Percentiles rank a stretch among this genome's conserved stretches.
Evolutionary conservation across 2,888 invertebrate species (phyloP).

Genomic region (Tachina grossa): DNA sequence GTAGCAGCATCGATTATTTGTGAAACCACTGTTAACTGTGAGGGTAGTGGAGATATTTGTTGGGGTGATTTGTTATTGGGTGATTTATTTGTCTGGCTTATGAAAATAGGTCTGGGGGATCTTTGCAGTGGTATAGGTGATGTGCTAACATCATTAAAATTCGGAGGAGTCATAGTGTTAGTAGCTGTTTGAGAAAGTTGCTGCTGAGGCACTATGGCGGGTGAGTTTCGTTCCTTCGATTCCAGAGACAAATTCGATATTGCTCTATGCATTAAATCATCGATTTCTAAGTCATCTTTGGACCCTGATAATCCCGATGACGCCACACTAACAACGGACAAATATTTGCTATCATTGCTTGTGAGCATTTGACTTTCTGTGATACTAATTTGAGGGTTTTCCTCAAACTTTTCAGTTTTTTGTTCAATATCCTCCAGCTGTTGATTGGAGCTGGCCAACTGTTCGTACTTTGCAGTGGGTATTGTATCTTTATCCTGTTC

Average conservation of each 20-base stretch:
- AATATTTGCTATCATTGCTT: constrained; percentile 76
- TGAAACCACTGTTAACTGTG: constrained; percentile 83
- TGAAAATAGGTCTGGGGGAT: constrained; percentile 74
- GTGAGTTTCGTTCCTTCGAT: constrained; percentile 81
- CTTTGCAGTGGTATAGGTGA: constrained; percentile 82
- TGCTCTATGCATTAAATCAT: constrained; percentile 82
- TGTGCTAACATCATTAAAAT: constrained; percentile 82
- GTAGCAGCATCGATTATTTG: constrained; percentile 81
- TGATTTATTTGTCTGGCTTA: constrained; percentile 71
- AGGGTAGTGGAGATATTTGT: constrained; percentile 82
- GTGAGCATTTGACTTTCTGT: constrained; percentile 59
- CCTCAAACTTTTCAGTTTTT: constrained; percentile 62
- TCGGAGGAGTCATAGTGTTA: constrained; percentile 74
- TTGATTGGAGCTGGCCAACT: constrained; percentile 77
- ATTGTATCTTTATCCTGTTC: constrained; percentile 73
- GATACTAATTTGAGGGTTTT: constrained; percentile 61
- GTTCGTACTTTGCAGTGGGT: constrained; percentile 77
- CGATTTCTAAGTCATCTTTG: constrained; percentile 82
- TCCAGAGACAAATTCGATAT: constrained; percentile 82
- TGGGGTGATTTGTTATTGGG: constrained; percentile 74
- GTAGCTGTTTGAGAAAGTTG: constrained; percentile 66
- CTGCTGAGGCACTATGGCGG: constrained; percentile 72
- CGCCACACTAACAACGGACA: constrained; percentile 74
- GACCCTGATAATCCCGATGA: constrained; percentile 74
- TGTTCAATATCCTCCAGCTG: constrained; percentile 73